These are phyloP conservation scores for Orthosia cruda DNA, from an alignment of 2,888 invertebrate genomes.

Conservation along the genomic window DNA sequence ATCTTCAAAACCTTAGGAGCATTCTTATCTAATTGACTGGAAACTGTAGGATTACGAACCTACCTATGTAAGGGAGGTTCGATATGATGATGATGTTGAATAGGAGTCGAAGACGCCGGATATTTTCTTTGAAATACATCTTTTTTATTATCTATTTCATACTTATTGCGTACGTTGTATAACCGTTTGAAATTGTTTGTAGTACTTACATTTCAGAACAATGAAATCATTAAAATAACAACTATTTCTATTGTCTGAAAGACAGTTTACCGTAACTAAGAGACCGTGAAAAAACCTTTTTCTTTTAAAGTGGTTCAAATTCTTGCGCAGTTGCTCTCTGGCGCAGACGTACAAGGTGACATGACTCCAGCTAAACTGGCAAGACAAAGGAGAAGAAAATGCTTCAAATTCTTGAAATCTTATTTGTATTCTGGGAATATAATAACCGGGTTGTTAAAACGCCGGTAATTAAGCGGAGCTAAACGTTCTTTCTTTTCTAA, in stretches of 20 bases:
- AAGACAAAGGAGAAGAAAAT: no score
- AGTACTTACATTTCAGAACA: background rate
- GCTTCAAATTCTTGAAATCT: no score
- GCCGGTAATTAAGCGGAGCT: background rate
- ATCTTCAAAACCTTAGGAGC: background rate
- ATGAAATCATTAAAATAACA: constrained; percentile 2
- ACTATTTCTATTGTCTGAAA: background rate
- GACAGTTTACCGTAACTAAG: background rate
- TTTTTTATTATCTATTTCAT: background rate
- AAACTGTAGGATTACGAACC: background rate
- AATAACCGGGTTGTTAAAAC: background rate
- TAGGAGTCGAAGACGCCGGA: no score
- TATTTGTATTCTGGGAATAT: background rate
- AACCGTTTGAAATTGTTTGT: background rate
- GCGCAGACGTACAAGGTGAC: no score
- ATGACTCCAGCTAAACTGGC: no score
- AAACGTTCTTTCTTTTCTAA: background rate
- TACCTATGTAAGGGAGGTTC: no score
- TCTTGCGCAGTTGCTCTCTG: no score
- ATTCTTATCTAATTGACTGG: background rate
- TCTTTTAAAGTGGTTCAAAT: background rate
- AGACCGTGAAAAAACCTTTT: background rate
- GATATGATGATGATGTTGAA: no score
- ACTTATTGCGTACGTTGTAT: no score
- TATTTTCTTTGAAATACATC: no score